Conservation (phyloP, 2,888 invertebrate genomes). For the Euclidia mi region DNA sequence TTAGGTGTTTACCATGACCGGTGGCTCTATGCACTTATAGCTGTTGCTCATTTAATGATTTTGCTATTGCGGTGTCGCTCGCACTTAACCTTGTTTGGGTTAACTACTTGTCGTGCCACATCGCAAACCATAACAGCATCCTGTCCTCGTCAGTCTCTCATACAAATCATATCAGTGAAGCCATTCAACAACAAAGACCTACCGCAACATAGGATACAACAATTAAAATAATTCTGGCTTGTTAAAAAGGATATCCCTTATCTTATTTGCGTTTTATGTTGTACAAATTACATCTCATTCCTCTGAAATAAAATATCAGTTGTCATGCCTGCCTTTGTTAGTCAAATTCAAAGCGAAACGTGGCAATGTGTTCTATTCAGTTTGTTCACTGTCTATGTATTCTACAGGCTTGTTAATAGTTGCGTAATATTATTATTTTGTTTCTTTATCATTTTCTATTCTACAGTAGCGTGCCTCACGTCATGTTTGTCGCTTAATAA, state of each 20-base stretch:
- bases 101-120: slow-evolving; percentile 72
- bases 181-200: slow-evolving; percentile 8
- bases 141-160: slow-evolving; percentile 63
- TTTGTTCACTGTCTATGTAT: slow-evolving; percentile 57
- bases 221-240: slow-evolving; percentile 26
- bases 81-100: slow-evolving; percentile 81
- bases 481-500: slow-evolving; percentile 61
- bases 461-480: slow-evolving; percentile 70
- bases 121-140: slow-evolving; percentile 73
- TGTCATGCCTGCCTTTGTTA: slow-evolving; percentile 67
- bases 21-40: slow-evolving; percentile 68
- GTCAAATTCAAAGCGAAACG: slow-evolving; percentile 58
- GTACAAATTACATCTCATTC: slow-evolving; percentile 37
- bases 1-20: slow-evolving; percentile 84
- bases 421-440: slow-evolving; percentile 66
- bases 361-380: slow-evolving; percentile 53
- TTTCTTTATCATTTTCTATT: slow-evolving; percentile 70
- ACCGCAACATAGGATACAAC: slow-evolving; percentile 2
- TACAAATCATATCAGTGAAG: slow-evolving; percentile 50
- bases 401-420: slow-evolving; percentile 59
- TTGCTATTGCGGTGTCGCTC: slow-evolving; percentile 72
- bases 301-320: slow-evolving; percentile 56
- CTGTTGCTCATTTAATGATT: slow-evolving; percentile 74
- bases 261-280: slow-evolving; percentile 23
- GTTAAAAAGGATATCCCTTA: slow-evolving; percentile 42